Evolutionary conservation across 2,888 invertebrate species (phyloP).

Genomic region (Acanthosepion lycidas): DNA sequence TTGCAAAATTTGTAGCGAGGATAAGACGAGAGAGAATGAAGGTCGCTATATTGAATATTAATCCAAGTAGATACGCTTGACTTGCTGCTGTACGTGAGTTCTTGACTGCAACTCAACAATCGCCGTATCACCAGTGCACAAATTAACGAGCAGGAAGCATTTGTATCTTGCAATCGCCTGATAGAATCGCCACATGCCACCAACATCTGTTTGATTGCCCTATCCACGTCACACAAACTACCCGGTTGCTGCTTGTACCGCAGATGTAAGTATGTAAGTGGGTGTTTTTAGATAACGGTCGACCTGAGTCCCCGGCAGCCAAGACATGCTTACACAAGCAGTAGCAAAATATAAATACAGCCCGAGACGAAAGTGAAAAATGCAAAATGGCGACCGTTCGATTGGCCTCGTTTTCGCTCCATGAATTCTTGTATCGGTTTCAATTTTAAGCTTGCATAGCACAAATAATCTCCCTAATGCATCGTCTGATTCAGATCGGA

Average conservation of each 20-base stretch:
- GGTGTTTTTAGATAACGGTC: not conserved
- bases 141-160: not conserved
- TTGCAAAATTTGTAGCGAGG: too few species aligned
- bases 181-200: conserved; percentile 22
- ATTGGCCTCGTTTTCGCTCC: not conserved
- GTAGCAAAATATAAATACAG: not conserved
- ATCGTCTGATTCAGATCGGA: not conserved
- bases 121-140: not conserved
- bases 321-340: not conserved
- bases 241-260: not conserved
- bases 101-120: not conserved
- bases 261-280: not conserved
- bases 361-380: not conserved
- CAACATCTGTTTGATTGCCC: not conserved
- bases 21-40: not conserved
- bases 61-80: not conserved
- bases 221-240: not conserved
- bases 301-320: not conserved
- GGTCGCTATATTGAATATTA: not conserved
- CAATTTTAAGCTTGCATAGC: not conserved
- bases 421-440: not conserved
- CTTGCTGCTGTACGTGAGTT: not conserved
- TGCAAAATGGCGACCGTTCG: not conserved
- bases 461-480: not conserved
- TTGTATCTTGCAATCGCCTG: not conserved